Base-by-base conservation (phyloP, 2,888 invertebrate species). In the Machimus atricapillus region DNA sequence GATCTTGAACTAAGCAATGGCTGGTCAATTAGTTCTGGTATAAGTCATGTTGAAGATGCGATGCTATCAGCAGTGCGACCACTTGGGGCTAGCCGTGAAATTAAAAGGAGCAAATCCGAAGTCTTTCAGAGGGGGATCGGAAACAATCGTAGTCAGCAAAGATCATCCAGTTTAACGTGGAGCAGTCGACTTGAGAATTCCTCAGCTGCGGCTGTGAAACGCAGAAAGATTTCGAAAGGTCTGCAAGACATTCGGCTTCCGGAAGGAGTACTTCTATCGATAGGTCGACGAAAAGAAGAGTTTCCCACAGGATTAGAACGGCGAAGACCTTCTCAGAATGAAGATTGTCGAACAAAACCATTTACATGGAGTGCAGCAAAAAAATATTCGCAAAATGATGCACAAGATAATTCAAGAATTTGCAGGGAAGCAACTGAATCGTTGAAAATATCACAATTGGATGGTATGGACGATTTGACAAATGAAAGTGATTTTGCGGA, bases 111-210 rank as follows among this genome's bases (percentile, higher is more conserved):
- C 88, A 96, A 95, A 91, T 95, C 95, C 3, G 95, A 95, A 91
- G 94, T 95, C 90, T 91, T 94, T 90, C 88, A 88, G 89, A 87
- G 88, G 34, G 88, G 88, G 37, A 86, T 88, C 4, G 93, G 93
- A 86, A 86, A 87, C 9, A 94, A 93, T n/a, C 92, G 94, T 86
- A 94, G 94, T 73, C 95, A 95, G 90, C 95, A 95, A 90, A 93
- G 95, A 89, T 95, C 95, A 0, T 95, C 95, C 89, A 95, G 95
- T 90, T 91, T 95, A 73, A 94, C 95, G 0, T 95, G 95, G 94
- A 95, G 95, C 90, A 96, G 95, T 90, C 96, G 96, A 92, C 93
- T 96, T 86, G 96, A 96, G 89, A 94, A 94, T 46, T 94, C 93
- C 86, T 93, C 95, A 7, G 82, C 81, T n/a, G 81, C 82, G 2